phyloP scores from a whole-genome alignment of 2,888 invertebrate genomes.

The Megalurothrips usitatus region DNA sequence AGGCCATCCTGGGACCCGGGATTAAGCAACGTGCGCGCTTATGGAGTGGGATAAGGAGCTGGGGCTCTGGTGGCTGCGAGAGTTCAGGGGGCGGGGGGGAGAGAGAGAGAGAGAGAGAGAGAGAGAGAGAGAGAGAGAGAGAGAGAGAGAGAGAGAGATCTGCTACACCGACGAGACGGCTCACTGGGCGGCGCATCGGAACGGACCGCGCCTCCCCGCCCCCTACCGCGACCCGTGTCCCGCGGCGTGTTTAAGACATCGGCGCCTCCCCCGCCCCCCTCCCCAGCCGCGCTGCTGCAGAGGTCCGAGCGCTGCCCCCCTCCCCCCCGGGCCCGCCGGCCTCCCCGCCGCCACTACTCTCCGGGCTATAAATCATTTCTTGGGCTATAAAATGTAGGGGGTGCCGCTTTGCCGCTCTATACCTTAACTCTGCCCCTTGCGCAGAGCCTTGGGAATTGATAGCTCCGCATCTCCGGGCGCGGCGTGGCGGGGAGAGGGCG shows the following conservation, averaged over 20 bases:
- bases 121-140: neutral
- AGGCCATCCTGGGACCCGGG: too few relatives aligned
- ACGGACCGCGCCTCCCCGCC: too few relatives aligned
- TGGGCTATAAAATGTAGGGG: conserved; percentile 4
- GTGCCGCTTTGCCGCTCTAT: neutral
- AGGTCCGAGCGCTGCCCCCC: neutral
- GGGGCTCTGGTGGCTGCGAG: neutral
- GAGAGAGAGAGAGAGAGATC: neutral
- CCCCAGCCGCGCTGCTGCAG: neutral
- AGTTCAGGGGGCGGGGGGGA: neutral
- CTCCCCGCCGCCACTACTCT: too few relatives aligned
- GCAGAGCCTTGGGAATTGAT: neutral
- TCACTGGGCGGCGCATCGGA: too few relatives aligned
- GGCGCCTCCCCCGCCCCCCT: neutral
- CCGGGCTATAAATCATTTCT: neutral
- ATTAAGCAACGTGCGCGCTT: too few relatives aligned
- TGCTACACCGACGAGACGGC: too few relatives aligned
- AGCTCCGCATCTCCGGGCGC: neutral
- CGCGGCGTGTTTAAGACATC: neutral
- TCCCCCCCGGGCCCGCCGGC: too few relatives aligned
- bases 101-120: neutral
- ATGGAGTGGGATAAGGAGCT: too few relatives aligned
- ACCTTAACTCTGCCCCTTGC: too few relatives aligned
- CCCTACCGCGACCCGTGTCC: too few relatives aligned
- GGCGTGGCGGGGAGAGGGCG: neutral